Evolutionary conservation across 92 coral and sea anemone species (phyloP), one percentile per base, ranked within the genome.

Genomic region (Palythoa caribaeorum): DNA sequence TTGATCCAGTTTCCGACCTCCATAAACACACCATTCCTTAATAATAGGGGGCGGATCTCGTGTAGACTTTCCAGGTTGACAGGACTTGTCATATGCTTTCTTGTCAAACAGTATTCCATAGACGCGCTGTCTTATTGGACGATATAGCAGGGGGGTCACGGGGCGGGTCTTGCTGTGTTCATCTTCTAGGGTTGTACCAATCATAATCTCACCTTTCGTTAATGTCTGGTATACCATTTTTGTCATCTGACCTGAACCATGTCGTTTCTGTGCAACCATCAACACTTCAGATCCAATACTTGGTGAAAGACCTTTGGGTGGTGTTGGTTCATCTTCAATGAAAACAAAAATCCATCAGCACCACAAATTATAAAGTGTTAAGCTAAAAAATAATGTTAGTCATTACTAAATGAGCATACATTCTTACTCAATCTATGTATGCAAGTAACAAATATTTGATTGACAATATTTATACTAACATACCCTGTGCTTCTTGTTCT

Each of bases 11-110:
- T 92, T 89, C 60, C 94, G 85, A 28, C 98, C 97, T 6, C 97
- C 95, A 76, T 97, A 97, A 38, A 97, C 98, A 76, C 99, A 97
- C 98, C 98, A 97, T 38, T 97, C 99, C 63, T 94, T 94, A 73
- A 97, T 90, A n/a, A 90, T 87, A 0, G 98, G 98, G 0, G 95
- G 96, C 1, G 98, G 93, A 44, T 92, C 94, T 36, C 90, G 92
- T 19, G 86, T 77, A 16, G 73, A 75, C 50, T 54, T 75, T 53
- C 88, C 88, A 60, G 79, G 72, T 19, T 55, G 80, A 53, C 80
- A 84, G 0, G 80, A 75, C 53, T 84, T 91, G 83, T 90, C 94
- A 55, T 91, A 95, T 2, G 93, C 91, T 39, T 91, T 93, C 83
- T 94, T 88, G 90, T 97, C 98, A 84, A 95, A 92, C 54, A 97